A percentile compares a stretch with the other conserved stretches of the same genome.
phyloP scores from a whole-genome alignment of 2,797 vertebrate species.

The Tympanoctomys barrerae region DNA sequence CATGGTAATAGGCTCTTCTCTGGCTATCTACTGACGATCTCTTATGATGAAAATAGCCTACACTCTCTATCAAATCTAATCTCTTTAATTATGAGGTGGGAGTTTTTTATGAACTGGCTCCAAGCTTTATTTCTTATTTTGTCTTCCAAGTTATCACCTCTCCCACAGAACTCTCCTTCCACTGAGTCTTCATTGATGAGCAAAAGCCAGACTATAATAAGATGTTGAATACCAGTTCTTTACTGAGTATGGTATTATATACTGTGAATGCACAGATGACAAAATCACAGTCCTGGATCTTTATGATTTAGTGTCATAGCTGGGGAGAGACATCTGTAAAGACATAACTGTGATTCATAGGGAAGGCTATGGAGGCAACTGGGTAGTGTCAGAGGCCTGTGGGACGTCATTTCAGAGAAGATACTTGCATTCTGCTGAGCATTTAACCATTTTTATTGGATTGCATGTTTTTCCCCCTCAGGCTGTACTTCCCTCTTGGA shows the following conservation, averaged over 20 bases:
- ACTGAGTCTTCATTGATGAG: background rate
- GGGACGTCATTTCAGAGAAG: background rate
- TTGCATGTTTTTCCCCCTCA: background rate
- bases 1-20: background rate
- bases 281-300: background rate
- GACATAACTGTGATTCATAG: background rate
- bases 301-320: background rate
- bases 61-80: background rate
- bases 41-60: background rate
- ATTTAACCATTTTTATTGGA: background rate
- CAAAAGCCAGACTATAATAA: background rate
- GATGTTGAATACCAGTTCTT: background rate
- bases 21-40: background rate
- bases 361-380: background rate
- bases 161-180: background rate
- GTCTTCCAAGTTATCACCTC: background rate
- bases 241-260: background rate
- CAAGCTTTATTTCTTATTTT: background rate
- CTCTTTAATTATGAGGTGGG: background rate
- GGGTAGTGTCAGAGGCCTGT: background rate
- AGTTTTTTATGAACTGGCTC: background rate
- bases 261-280: background rate
- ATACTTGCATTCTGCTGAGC: background rate
- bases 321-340: background rate
- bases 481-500: background rate